Evolutionary conservation across 2,797 vertebrate species (phyloP), one percentile per base, ranked within the genome.

Genomic region (Chelon auratus): DNA sequence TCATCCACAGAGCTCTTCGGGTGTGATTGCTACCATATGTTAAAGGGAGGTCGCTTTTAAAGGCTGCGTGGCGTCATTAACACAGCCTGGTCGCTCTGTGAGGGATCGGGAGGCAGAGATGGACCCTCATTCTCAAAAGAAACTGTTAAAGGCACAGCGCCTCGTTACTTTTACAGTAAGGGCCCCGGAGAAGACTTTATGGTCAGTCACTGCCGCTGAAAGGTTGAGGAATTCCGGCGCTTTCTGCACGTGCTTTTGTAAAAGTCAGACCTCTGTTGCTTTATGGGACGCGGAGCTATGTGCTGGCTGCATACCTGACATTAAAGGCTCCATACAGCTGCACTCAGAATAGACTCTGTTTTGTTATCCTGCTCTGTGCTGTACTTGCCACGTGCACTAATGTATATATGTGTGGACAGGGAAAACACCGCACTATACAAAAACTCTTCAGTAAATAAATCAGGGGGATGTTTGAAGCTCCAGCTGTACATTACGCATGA

Each of bases 21-120:
- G 39, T 48, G 64, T 81, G 76, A 91, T 87, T 78, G 68, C 61
- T 87, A 45, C 84, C 87, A 84, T 64, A 72, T 87, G 88, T 87
- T 59, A 26, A 70, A 76, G 50, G 40, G 77, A 73, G 77, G 70
- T 48, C 33, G 67, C 68, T 67, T 48, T 64, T 50, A 30, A 78
- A 50, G 18, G 48, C 72, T 63, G 53, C 15, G 12, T 18, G 55
- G 30, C 22, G 53, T 68, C 73, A 77, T 84, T 76, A 77, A 67
- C 67, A 8, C 68, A 5, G 57, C 11, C 43, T 36, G 3, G 62
- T 80, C 48, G 64, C 61, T 37, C 72, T 62, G 3, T 5, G 18
- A 66, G 61, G 63, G 52, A 60, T 77, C 67, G 55, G 3, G 22
- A 50, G 57, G 60, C 37, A 37, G 36, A 39, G 43, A 66, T 15